Base-by-base conservation (phyloP, 2,888 invertebrate species). In the Temnothorax rugatulus region DNA sequence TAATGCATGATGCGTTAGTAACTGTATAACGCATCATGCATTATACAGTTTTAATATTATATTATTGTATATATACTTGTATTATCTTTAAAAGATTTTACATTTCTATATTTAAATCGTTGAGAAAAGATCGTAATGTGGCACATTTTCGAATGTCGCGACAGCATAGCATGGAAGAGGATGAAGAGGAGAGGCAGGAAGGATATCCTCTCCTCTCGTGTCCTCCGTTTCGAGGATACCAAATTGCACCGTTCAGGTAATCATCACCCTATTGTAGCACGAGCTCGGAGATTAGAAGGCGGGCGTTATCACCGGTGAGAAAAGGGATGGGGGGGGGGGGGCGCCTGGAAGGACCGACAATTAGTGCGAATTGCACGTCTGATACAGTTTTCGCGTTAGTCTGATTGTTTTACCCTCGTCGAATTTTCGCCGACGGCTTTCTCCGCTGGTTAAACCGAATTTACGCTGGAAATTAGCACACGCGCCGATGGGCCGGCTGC, bases 381-480 rank as follows among this genome's bases (percentile, higher is more conserved):
- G 93, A 93, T 93, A 92, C 92, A 93, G 92, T 93, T 93, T 92
- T 92, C 93, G 90, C 91, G 92, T 92, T 90, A 90, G 88, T 84
- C 86, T 91, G 91, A 93, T 92, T 92, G 92, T 92, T 93, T 92
- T 89, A 90, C 86, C 90, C 84, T 85, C 88, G 87, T 87, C 86
- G 86, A 89, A 86, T 86, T 87, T 85, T 85, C 86, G 83, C 64
- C 59, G 79, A 52, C 82, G 61, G 54, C 25, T 52, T 68, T 73
- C 52, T 25, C 71, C 25, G 81, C 29, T 84, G 85, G 90, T 90
- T 90, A 89, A 92, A 91, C 90, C 86, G 88, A 91, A 92, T 92
- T 92, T 91, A 90, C 90, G 84, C 86, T 85, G 86, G 89, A 92
- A 91, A 91, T 92, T 92, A 91, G 85, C 75, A 84, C 87, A 84